Evolutionary conservation across 2,888 invertebrate species (phyloP), one percentile per base, ranked within the genome.

Genomic region (Coronaproctus castanopsis): DNA sequence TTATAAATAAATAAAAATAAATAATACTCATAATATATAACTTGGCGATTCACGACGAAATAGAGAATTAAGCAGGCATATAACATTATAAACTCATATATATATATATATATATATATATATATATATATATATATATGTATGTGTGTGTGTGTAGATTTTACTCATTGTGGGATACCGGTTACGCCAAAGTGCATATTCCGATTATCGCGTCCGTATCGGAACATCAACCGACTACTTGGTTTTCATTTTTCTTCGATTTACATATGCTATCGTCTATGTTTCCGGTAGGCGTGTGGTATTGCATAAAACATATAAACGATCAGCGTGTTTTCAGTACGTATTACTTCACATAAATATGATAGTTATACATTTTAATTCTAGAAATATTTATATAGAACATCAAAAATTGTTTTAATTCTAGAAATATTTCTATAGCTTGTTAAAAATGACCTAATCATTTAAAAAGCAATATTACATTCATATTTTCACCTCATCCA

Each of bases 241-340:
- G 98, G 98, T 96, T 96, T 64, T 91, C 92, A 0, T 93, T 95
- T 75, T 96, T 98, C 80, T 97, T 99, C 71, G 98, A 98, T 75
- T 78, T 98, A 3, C 98, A 98, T 71, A 87, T 98, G 65, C 78
- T 98, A 52, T 88, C 95, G 8, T 88, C 92, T 67, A 89, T 91
- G 1, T 99, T 98, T 76, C 98, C 98, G 0, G 97, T 95, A 19
- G 98, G 98, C 0, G 78, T 96, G 53, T 99, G 97, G 96, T 97
- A 96, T 72, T 93, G 93, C 77, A 90, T 98, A 70, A 95, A 95
- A 74, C 84, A 92, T 67, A 80, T 97, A 67, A 97, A 95, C 68
- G 97, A 97, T 71, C 96, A 96, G 71, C 80, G 97, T 65, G 95
- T 97, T 23, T 97, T 98, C 75, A 90, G 91, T 92, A 74, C 79